Evolutionary conservation across 2,113 vertebrate species (phyloP), one percentile per base, ranked within the genome.

Genomic region (Trematomus loennbergii): DNA sequence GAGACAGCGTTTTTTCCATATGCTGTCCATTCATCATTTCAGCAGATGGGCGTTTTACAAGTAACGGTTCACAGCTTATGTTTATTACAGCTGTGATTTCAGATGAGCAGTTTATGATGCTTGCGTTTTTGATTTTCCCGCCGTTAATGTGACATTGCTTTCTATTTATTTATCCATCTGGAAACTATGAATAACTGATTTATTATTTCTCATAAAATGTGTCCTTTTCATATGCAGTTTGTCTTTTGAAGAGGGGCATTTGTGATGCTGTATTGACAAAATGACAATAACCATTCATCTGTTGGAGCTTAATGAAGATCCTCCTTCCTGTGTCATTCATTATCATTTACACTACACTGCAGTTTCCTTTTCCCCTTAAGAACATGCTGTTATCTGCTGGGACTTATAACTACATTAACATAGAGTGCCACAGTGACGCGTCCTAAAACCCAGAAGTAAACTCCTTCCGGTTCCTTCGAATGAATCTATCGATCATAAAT

Each of bases 31-130:
- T 70, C 72, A 48, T 86, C 61, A 66, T 57, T 53, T 72, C 78
- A 65, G 16, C 74, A 60, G 65, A 59, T 45, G 12, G 12, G 5
- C 61, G 67, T 64, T 78, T 85, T 18, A 86, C 58, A 79, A 82
- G 66, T 55, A 52, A 22, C 5, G 40, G 17, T 58, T 76, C 60
- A 64, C 57, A 48, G 33, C 55, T 64, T 46, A 50, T 53, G 1
- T 52, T 75, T 75, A 62, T 60, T 50, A 59, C 67, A 69, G 65
- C 78, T 83, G 79, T 80, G 77, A 84, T 53, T 63, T 77, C 33
- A 61, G 62, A 75, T 43, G 46, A 68, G 64, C 22, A 48, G 40
- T 80, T 82, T 53, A 67, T 58, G 63, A 60, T 75, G 63, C 65
- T 45, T 72, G 50, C 18, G 36, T 82, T 85, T 45, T 66, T 70